A percentile compares a stretch with the other conserved stretches of the same genome.
These are phyloP conservation scores for Halictus rubicundus DNA, from an alignment of 1,140 invertebrate species.

Conservation along the genomic window DNA sequence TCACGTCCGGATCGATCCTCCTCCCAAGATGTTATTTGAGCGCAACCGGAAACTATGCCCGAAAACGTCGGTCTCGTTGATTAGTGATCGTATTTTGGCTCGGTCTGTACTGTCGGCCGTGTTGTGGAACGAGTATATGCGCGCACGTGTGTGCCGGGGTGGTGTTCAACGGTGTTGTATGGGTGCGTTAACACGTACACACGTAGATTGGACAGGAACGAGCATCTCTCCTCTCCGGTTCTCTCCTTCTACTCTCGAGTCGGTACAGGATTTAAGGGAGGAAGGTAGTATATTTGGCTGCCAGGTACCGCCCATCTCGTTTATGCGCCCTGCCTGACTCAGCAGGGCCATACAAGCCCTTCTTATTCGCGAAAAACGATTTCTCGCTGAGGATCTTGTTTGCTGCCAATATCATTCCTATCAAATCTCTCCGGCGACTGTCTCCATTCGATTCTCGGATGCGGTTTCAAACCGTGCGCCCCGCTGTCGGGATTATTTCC, in stretches of 20 bases:
- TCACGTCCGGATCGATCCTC: slow-evolving; percentile 50
- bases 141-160: not conserved
- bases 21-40: slow-evolving; percentile 58
- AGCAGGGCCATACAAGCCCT: slow-evolving; percentile 68
- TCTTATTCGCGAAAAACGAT: slow-evolving; percentile 71
- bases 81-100: slow-evolving; percentile 74
- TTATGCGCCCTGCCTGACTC: slow-evolving; percentile 74
- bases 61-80: slow-evolving; percentile 65
- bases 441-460: slow-evolving; percentile 27
- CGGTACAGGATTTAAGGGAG: slow-evolving; percentile 72
- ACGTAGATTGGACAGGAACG: slow-evolving; percentile 25
- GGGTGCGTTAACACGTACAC: slow-evolving; percentile 36
- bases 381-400: slow-evolving; percentile 69
- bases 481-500: slow-evolving; percentile 15
- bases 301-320: slow-evolving; percentile 77
- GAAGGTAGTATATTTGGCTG: slow-evolving; percentile 75
- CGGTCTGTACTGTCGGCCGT: slow-evolving; percentile 32
- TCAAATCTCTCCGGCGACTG: slow-evolving; percentile 45
- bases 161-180: not conserved
- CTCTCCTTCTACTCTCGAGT: slow-evolving; percentile 18
- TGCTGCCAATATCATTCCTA: slow-evolving; percentile 64
- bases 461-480: slow-evolving; percentile 32
- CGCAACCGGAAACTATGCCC: slow-evolving; percentile 52
- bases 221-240: slow-evolving; percentile 7
- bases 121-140: too few species aligned